A percentile compares a stretch with the other conserved stretches of the same genome.
Evolutionary conservation across 2,113 vertebrate genomes (phyloP).

Genomic region (Terrapene triunguis): DNA sequence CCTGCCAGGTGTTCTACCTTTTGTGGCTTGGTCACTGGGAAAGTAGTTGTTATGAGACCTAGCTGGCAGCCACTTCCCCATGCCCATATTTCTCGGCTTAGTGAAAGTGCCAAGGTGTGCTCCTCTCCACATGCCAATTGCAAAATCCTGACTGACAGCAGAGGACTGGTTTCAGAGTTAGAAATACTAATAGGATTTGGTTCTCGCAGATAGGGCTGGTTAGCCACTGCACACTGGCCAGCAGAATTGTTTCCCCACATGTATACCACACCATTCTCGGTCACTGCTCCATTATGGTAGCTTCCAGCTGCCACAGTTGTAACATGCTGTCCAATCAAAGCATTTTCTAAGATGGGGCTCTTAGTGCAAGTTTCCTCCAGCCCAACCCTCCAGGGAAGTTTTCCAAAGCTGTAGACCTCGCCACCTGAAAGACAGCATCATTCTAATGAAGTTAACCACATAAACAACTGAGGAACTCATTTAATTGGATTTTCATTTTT

Average conservation of each 20-base stretch:
- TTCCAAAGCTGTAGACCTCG: slow-evolving; percentile 94
- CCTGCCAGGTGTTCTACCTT: slow-evolving; percentile 93
- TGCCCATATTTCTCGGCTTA: slow-evolving; percentile 92
- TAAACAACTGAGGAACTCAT: neutral
- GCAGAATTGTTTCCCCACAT: slow-evolving; percentile 96
- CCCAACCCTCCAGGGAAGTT: slow-evolving; percentile 88
- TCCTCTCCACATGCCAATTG: slow-evolving; percentile 94
- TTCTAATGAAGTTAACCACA: neutral
- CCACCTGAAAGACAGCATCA: slow-evolving; percentile 82
- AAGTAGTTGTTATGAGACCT: slow-evolving; percentile 84
- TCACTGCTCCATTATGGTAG: slow-evolving; percentile 92
- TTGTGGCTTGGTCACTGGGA: slow-evolving; percentile 91
- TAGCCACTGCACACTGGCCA: slow-evolving; percentile 92
- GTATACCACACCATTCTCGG: slow-evolving; percentile 89
- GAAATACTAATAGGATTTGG: slow-evolving; percentile 87
- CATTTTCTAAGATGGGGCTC: slow-evolving; percentile 85
- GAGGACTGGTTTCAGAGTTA: slow-evolving; percentile 82
- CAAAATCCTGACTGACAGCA: slow-evolving; percentile 83
- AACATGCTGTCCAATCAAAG: slow-evolving; percentile 86
- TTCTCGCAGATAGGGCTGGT: slow-evolving; percentile 84
- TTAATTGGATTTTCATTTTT: neutral
- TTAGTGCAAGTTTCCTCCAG: slow-evolving; percentile 37
- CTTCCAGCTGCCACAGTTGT: slow-evolving; percentile 90
- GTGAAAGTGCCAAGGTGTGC: slow-evolving; percentile 91
- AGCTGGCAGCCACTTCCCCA: slow-evolving; percentile 96